Evolutionary conservation across 2,888 invertebrate species (phyloP).

Genomic region (Mesorhabditis spiculigera): DNA sequence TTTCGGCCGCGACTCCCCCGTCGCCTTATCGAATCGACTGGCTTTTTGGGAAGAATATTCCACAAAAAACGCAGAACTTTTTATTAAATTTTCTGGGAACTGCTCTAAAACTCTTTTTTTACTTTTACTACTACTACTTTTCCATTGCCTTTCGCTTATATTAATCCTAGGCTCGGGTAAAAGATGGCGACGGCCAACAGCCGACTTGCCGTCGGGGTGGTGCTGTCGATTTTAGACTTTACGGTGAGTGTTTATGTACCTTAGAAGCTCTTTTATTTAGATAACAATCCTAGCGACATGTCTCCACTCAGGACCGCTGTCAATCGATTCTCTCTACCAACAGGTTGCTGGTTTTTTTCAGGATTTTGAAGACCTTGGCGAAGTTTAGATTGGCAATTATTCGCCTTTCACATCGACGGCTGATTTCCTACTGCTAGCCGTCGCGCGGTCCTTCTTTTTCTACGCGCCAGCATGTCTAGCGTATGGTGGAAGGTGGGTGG

Average conservation of each 20-base stretch:
- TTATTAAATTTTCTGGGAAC: too few relatives aligned
- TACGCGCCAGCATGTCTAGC: not conserved
- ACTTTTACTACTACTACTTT: too few relatives aligned
- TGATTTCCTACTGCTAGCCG: conserved; percentile 8
- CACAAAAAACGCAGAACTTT: too few relatives aligned
- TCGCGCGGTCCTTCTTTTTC: conserved; percentile 6
- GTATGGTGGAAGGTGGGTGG: not conserved
- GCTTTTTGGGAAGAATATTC: too few relatives aligned
- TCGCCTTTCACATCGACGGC: not conserved
- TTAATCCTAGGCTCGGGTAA: not conserved
- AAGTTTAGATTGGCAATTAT: not conserved
- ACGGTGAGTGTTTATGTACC: not conserved
- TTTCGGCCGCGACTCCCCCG: too few relatives aligned
- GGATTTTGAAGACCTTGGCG: not conserved
- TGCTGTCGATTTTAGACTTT: not conserved
- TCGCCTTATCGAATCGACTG: too few relatives aligned
- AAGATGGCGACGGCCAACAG: not conserved
- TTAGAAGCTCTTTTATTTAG: not conserved
- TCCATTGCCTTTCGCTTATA: not conserved
- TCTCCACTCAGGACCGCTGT: conserved; percentile 37
- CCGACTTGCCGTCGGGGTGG: not conserved
- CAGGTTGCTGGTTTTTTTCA: conserved; percentile 44
- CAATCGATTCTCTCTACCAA: conserved; percentile 29
- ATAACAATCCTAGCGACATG: conserved; percentile 11
- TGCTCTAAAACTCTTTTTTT: too few relatives aligned